Evolutionary conservation across 2,113 vertebrate species (phyloP), one percentile per base, ranked within the genome.

Genomic region (Engystomops pustulosus): DNA sequence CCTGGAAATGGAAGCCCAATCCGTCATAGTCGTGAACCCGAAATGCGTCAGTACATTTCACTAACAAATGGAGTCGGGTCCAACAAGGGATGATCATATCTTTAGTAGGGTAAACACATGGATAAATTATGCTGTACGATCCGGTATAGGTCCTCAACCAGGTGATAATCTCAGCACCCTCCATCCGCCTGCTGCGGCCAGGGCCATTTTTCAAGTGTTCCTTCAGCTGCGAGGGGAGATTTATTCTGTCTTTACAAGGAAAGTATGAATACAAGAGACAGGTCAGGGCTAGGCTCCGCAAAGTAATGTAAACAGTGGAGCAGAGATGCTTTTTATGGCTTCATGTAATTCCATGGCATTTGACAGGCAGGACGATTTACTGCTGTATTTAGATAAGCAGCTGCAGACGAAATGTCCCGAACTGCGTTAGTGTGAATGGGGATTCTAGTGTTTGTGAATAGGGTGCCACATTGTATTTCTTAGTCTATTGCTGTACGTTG

Each of bases 311-410:
- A 97, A 96, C 96, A 96, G 90, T 87, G 90, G 88, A 90, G 92
- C 93, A 92, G 88, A 92, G 90, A 91, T 94, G 92, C 94, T 94
- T 96, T 97, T 96, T 96, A 95, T 95, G 95, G 95, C 94, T 94
- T 93, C 92, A 94, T 91, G 93, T 92, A 91, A 92, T 94, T 91
- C 87, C 92, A 93, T 89, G 92, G 87, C 87, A 93, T 92, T 90
- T 94, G 95, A 95, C 96, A 95, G 88, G 85, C 86, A 87, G 91
- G 86, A 78, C 96, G 95, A 97, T 96, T 98, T 95, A 97, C 92
- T 80, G 88, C 93, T 93, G 94, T 96, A 96, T 97, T 97, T 97
- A 97, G 97, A 97, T 96, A 97, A 97, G 94, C 92, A 91, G 90
- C 90, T 87, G 87, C 70, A 91, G 90, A 90, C 75, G 83, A 65